These are phyloP conservation scores for Apodemus agrarius DNA, from an alignment of 2,797 vertebrate species.

Conservation along the genomic window DNA sequence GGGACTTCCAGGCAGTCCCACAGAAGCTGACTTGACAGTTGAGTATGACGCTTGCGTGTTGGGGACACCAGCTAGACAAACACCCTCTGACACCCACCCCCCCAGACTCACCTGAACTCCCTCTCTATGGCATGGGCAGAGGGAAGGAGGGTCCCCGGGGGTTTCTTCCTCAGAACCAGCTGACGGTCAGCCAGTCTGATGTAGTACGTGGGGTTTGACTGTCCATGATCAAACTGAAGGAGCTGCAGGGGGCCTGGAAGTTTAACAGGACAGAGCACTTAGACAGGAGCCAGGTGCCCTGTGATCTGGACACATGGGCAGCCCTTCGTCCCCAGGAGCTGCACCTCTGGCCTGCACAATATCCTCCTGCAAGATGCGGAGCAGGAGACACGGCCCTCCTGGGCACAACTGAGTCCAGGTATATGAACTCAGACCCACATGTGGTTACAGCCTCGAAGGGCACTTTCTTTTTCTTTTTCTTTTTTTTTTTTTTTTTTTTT, in stretches of 20 bases:
- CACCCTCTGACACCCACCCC: too few species aligned
- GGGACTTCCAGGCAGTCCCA: neutral
- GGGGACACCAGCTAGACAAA: accelerated
- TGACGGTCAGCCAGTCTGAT: slow-evolving; percentile 81
- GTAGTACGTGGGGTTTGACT: slow-evolving; percentile 85
- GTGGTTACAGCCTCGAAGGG: neutral
- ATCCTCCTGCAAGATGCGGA: neutral
- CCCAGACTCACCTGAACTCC: slow-evolving; percentile 88
- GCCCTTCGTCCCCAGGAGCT: neutral
- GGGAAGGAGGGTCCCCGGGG: slow-evolving; percentile 78
- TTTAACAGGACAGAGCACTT: slow-evolving; percentile 51
- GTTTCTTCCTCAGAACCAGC: slow-evolving; percentile 90
- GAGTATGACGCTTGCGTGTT: neutral
- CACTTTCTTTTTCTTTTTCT: too few species aligned
- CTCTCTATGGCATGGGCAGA: slow-evolving; percentile 81
- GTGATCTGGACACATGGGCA: neutral
- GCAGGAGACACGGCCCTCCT: neutral
- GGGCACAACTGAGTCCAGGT: neutral
- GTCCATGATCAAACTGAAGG: slow-evolving; percentile 85
- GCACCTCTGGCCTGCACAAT: neutral
- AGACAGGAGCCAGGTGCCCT: neutral
- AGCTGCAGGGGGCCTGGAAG: slow-evolving; percentile 84
- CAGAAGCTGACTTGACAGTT: neutral
- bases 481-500: too few species aligned
- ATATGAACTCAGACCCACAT: neutral